Evolutionary conservation across 2,888 invertebrate species (phyloP), one percentile per base, ranked within the genome.

Genomic region (Orthosia gracilis): DNA sequence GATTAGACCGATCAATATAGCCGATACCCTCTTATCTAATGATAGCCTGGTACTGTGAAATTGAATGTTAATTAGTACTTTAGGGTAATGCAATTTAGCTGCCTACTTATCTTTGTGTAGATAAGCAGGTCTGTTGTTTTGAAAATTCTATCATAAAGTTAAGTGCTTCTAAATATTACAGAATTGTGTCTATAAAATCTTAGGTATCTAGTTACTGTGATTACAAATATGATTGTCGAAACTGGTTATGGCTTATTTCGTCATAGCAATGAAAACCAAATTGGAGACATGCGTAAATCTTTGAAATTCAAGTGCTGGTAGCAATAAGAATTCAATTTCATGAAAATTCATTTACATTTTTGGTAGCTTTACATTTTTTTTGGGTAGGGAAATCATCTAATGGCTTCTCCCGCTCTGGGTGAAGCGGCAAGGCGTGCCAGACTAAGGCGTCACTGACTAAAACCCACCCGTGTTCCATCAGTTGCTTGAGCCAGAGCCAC

Each of bases 51-150:
- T 73, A 66, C 72, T 68, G 62, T 68, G 61, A 79, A 82, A 82
- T 82, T 82, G 82, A 82, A 82, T 82, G 62, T 75, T 82, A 82
- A 82, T 83, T 79, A 68, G 66, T 49, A 70, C 69, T 73, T 66
- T 52, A 78, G 57, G 52, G 12, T 71, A 74, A 61, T 69, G 57
- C 45, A 61, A 68, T 63, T 63, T 47, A 12, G 54, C 61, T 73
- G 50, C 21, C 63, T 67, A 59, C n/a, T 72, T 62, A 71, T 73
- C 64, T 65, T 63, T 26, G 21, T 31, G 64, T 9, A 50, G 31
- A 59, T 73, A 45, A n/a, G 23, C 55, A 50, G 15, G 15, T 15
- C 21, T 31, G 49, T 26, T 68, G 58, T 66, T 61, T 57, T 52
- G n/a, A 55, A 67, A 13, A 18, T 18, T 71, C 15, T 63, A 58